phyloP scores from a whole-genome alignment of 1,140 invertebrate genomes.

The Acromyrmex heyeri region DNA sequence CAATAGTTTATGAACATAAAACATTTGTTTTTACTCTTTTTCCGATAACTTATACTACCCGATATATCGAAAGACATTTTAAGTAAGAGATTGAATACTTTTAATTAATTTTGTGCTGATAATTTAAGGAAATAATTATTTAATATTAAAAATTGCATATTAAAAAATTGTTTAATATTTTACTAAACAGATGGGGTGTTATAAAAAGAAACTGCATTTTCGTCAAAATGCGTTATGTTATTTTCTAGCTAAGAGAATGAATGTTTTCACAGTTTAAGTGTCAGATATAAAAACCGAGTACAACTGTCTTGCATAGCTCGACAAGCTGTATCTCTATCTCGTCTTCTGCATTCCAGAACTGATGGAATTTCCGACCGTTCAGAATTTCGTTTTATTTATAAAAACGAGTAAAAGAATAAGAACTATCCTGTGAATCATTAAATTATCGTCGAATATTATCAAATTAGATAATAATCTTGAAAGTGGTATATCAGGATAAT shows the following conservation, averaged over 20 bases:
- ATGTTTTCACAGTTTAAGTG: background rate
- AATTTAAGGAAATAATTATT: background rate
- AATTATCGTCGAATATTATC: conserved; percentile 16
- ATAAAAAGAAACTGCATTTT: background rate
- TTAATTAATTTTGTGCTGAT: background rate
- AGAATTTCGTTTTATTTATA: conserved; percentile 40
- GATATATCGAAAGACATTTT: background rate
- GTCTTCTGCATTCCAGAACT: conserved; percentile 37
- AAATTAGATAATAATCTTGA: conserved; percentile 8
- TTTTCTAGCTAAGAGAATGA: conserved; percentile 8
- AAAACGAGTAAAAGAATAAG: background rate
- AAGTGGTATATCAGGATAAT: background rate
- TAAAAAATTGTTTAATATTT: background rate
- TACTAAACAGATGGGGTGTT: background rate
- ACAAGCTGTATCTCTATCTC: conserved; percentile 22
- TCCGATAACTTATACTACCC: background rate
- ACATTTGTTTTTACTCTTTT: background rate
- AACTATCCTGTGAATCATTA: background rate
- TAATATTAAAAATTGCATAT: background rate
- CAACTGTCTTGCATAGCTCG: conserved; percentile 33
- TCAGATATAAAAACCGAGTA: conserved; percentile 35
- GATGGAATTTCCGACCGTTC: conserved; percentile 30
- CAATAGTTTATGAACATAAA: background rate
- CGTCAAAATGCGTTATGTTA: background rate
- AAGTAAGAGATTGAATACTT: background rate